These are phyloP conservation scores for Teleopsis dalmanni DNA, from an alignment of 1,140 invertebrate species.

Conservation along the genomic window DNA sequence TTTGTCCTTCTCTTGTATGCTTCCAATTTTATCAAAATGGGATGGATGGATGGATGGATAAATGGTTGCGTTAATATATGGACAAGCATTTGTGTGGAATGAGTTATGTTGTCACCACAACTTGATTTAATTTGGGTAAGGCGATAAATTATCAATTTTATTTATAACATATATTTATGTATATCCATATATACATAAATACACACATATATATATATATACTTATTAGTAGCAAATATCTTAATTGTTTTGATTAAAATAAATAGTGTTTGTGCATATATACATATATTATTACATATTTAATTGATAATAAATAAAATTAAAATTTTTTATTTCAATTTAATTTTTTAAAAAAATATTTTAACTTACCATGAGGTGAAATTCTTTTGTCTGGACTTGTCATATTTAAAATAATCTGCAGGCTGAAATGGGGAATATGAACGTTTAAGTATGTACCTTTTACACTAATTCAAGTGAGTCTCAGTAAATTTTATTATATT, in stretches of 20 bases:
- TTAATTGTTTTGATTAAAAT: neutral
- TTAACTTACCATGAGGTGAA: constrained; percentile 39
- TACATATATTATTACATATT: neutral
- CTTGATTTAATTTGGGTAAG: too few species aligned
- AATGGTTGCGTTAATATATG: constrained; percentile 4
- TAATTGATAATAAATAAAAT: neutral
- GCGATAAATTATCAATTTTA: too few species aligned
- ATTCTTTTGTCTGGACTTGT: constrained; percentile 43
- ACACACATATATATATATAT: neutral
- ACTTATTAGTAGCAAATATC: neutral
- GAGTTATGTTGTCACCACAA: too few species aligned
- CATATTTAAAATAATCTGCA: constrained; percentile 37
- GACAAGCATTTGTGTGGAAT: neutral
- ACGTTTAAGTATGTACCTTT: too few species aligned
- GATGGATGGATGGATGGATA: constrained; percentile 17
- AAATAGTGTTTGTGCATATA: neutral
- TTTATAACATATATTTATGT: neutral
- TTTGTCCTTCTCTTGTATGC: neutral
- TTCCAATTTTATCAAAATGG: too few species aligned
- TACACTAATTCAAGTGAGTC: too few species aligned
- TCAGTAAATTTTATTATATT: too few species aligned
- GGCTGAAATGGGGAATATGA: too few species aligned
- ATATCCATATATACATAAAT: neutral
- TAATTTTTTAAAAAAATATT: constrained; percentile 3
- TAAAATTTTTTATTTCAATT: neutral